phyloP scores from a whole-genome alignment of 2,797 vertebrate species.

The Tokudaia muenninki region DNA sequence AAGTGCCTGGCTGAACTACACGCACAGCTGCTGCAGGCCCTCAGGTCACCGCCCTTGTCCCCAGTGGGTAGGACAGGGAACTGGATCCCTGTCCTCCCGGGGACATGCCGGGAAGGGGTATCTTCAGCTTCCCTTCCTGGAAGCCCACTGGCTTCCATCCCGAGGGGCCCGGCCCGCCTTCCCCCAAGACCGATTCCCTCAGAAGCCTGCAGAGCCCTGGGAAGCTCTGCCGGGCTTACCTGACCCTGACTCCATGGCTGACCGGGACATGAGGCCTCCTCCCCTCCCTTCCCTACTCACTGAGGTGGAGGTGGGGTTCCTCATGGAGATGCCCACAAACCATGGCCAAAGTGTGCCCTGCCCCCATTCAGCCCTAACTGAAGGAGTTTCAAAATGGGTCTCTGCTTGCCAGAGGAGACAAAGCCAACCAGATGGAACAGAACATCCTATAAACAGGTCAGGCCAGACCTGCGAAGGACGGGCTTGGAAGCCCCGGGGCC shows the following conservation, averaged over 20 bases:
- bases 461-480: not conserved
- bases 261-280: not conserved
- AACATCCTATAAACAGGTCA: not conserved
- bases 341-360: accelerated
- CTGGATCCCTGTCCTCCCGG: constrained; percentile 65
- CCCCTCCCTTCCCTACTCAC: not conserved
- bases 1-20: not conserved
- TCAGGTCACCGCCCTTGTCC: constrained; percentile 46
- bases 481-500: not conserved
- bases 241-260: not conserved
- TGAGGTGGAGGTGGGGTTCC: not conserved
- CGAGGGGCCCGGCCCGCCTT: not conserved
- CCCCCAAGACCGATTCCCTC: not conserved
- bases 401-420: not conserved
- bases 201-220: not conserved
- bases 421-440: not conserved
- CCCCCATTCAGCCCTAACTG: accelerated
- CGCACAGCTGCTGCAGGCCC: not conserved
- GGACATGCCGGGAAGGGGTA: constrained; percentile 73
- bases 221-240: not conserved
- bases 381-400: not conserved
- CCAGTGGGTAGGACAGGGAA: constrained; percentile 51
- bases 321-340: not conserved
- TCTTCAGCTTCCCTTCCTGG: constrained; percentile 78
- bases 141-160: constrained; percentile 74